Evolutionary conservation across 2,113 vertebrate species (phyloP).

Genomic region (Bos taurus): DNA sequence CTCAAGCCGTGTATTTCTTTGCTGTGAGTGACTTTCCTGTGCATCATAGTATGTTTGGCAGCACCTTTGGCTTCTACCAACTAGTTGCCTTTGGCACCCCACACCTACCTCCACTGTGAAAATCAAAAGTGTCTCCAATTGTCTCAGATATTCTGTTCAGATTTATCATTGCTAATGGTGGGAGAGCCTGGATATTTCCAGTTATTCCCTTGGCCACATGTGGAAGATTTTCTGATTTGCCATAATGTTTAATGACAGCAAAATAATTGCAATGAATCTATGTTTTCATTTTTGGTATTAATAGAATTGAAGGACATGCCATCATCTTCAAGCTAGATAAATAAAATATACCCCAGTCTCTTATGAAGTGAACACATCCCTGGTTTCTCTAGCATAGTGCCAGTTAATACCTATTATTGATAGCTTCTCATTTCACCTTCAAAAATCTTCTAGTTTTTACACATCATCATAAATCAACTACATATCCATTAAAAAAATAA

Average conservation of each 20-base stretch:
- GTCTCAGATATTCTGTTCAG: background rate
- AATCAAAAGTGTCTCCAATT: background rate
- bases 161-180: background rate
- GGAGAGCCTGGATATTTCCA: background rate
- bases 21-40: background rate
- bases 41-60: background rate
- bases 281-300: background rate
- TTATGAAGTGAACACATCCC: background rate
- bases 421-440: background rate
- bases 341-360: background rate
- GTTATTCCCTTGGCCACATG: background rate
- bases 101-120: background rate
- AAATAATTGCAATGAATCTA: background rate
- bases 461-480: background rate
- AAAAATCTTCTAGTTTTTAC: background rate
- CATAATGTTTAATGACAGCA: background rate
- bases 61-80: background rate
- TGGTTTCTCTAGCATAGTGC: background rate
- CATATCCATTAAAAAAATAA: background rate
- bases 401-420: background rate
- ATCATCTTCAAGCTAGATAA: background rate
- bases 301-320: background rate
- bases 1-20: background rate
- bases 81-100: background rate
- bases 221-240: background rate